phyloP scores from a whole-genome alignment of 2,797 vertebrate species.

The Rhabdophis nuchalis region DNA sequence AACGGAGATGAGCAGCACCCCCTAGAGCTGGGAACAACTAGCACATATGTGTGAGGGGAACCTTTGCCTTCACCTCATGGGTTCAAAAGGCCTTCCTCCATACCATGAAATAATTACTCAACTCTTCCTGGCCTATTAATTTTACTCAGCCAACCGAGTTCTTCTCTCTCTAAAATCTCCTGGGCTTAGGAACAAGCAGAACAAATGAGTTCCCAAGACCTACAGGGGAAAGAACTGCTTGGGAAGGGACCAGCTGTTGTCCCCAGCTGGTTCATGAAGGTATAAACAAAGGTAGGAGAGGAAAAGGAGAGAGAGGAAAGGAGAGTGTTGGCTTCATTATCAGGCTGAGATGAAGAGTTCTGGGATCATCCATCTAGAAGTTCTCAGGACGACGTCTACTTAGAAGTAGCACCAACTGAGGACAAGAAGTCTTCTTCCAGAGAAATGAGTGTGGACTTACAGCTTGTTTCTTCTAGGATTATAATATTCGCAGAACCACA shows the following conservation, averaged over 20 bases:
- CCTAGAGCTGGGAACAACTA: too few species aligned
- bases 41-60: too few species aligned
- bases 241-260: neutral
- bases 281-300: neutral
- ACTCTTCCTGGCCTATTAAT: slow-evolving; percentile 18
- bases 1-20: too few species aligned
- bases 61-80: neutral
- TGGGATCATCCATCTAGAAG: neutral
- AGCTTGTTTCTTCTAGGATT: neutral
- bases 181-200: slow-evolving; percentile 21
- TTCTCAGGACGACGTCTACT: neutral
- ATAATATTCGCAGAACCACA: neutral
- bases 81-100: neutral
- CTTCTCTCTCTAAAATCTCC: rapidly evolving
- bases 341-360: neutral
- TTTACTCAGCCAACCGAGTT: slow-evolving; percentile 33
- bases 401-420: neutral
- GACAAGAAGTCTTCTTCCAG: neutral
- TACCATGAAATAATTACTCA: slow-evolving; percentile 39
- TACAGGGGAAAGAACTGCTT: neutral
- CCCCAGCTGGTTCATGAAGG: neutral
- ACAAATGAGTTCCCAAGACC: neutral
- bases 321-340: neutral
- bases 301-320: neutral
- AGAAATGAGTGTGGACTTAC: neutral